These are phyloP conservation scores for Oncorhynchus mykiss DNA, from an alignment of 2,113 vertebrate genomes.

Conservation along the genomic window DNA sequence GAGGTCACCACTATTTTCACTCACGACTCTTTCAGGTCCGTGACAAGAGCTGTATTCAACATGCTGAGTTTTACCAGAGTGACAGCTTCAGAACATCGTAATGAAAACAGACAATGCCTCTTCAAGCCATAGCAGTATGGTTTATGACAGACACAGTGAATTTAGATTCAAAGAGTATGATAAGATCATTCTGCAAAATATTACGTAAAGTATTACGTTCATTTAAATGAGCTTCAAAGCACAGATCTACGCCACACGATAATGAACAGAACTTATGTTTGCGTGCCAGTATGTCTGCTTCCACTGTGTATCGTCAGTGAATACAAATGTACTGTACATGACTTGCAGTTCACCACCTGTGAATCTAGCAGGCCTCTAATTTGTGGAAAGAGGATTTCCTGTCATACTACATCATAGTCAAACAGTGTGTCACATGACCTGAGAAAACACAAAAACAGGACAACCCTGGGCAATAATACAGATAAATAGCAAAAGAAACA, in stretches of 20 bases:
- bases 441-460: constrained; percentile 31
- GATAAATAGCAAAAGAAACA: constrained; percentile 29
- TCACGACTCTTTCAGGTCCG: no score
- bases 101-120: neutral
- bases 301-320: no score
- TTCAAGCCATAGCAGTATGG: neutral
- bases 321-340: neutral
- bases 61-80: no score
- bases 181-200: neutral
- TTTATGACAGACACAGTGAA: neutral
- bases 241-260: constrained; percentile 9
- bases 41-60: no score
- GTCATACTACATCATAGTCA: constrained; percentile 54
- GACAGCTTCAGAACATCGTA: constrained; percentile 3
- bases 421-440: constrained; percentile 20
- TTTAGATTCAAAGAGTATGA: neutral
- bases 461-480: constrained; percentile 21
- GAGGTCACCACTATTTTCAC: no score
- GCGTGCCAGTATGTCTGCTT: neutral
- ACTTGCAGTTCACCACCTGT: constrained; percentile 26
- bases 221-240: neutral
- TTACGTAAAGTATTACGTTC: neutral
- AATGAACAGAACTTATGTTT: neutral
- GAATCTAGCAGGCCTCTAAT: constrained; percentile 54
- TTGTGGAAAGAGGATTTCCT: constrained; percentile 51